Conservation (phyloP, 2,888 invertebrate species). For the Drosophila austrosaltans region DNA sequence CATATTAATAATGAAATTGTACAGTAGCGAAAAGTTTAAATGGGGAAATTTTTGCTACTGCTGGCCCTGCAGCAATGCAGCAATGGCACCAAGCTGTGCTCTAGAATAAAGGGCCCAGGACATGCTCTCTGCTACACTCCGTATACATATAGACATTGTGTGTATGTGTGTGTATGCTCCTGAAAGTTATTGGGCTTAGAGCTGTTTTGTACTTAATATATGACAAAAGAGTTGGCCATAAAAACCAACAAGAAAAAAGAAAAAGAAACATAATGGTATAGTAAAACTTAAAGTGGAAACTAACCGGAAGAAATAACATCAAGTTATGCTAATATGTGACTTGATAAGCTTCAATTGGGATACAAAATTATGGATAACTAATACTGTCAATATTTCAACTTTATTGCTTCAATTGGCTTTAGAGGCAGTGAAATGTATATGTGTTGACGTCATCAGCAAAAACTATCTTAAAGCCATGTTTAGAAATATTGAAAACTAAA, state of each 20-base stretch:
- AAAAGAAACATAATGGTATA: background rate
- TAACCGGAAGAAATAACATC: constrained; percentile 48
- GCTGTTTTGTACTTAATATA: constrained; percentile 65
- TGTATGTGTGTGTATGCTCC: constrained; percentile 48
- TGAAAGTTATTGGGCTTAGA: constrained; percentile 74
- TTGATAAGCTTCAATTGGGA: constrained; percentile 3
- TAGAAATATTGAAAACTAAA: no score
- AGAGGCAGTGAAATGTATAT: no score
- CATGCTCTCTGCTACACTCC: constrained; percentile 1
- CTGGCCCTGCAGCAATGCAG: constrained; percentile 74
- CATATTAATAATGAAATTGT: constrained; percentile 80
- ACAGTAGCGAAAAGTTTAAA: constrained; percentile 78
- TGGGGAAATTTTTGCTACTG: constrained; percentile 67
- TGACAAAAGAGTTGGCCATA: constrained; percentile 36
- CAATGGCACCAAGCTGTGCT: constrained; percentile 58
- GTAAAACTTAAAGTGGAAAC: constrained; percentile 12
- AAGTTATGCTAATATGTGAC: constrained; percentile 53
- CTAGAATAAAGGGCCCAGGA: constrained; percentile 36
- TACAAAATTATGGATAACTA: background rate
- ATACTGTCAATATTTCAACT: constrained; percentile 2
- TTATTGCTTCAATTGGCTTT: background rate
- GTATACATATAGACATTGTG: background rate
- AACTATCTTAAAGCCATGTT: no score
- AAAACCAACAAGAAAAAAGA: constrained; percentile 8
- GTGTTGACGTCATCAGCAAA: no score